Evolutionary conservation across 2,113 vertebrate species (phyloP).

Genomic region (Otus sunia): DNA sequence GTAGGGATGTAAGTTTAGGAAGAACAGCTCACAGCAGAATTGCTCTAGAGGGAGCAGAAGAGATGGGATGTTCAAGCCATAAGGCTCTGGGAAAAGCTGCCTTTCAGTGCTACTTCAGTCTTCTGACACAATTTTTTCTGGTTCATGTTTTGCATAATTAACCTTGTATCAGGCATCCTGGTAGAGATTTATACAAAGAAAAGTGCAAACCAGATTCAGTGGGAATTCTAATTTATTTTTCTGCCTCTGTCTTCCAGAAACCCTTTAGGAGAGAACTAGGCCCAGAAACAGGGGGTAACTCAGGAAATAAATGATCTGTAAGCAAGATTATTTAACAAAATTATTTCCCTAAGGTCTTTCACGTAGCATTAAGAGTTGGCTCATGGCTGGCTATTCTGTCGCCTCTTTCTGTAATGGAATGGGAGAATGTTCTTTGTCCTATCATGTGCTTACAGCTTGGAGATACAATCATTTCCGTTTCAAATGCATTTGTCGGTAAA

Average conservation of each 20-base stretch:
- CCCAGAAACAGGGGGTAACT: not conserved
- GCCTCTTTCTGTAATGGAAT: not conserved
- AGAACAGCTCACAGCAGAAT: conserved; percentile 42
- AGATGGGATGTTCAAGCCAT: not conserved
- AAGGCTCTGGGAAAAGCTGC: not conserved
- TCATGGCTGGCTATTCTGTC: not conserved
- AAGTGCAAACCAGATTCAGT: not conserved
- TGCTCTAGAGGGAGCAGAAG: conserved; percentile 38
- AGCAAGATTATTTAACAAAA: conserved; percentile 1
- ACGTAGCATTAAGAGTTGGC: not conserved
- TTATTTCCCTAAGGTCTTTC: not conserved
- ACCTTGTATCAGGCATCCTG: not conserved
- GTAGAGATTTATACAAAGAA: not conserved
- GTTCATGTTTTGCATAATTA: not conserved
- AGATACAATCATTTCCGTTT: not conserved
- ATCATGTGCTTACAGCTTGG: not conserved
- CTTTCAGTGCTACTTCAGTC: not conserved
- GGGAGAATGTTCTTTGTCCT: not conserved
- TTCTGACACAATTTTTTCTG: not conserved
- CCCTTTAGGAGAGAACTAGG: not conserved
- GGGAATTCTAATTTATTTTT: not conserved
- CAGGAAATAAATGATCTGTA: conserved; percentile 4
- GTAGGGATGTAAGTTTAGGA: conserved; percentile 9
- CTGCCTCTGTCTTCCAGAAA: not conserved
- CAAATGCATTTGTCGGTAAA: not conserved